These are phyloP conservation scores for Papilio machaon DNA, from an alignment of 1,140 invertebrate genomes.

Conservation along the genomic window DNA sequence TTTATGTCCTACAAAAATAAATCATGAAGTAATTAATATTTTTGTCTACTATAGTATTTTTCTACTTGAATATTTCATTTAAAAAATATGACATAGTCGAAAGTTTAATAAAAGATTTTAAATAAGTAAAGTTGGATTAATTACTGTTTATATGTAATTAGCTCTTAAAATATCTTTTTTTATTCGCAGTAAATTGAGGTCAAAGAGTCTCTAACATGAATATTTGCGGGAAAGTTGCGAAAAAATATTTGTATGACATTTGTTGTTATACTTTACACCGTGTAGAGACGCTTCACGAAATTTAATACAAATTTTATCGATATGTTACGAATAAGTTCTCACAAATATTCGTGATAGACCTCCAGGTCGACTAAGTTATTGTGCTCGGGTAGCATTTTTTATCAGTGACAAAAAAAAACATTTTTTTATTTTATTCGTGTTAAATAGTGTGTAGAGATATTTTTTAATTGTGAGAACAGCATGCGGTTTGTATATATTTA, in stretches of 20 bases:
- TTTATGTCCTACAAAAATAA: background rate
- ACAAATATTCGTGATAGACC: no score
- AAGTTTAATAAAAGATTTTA: background rate
- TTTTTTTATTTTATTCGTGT: constrained; percentile 12
- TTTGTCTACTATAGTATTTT: background rate
- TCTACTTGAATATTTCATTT: background rate
- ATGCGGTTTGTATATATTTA: constrained; percentile 16
- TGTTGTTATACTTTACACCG: no score
- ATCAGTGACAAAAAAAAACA: background rate
- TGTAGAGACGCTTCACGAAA: no score
- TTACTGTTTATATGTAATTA: background rate
- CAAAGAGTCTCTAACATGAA: no score
- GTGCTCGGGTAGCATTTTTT: background rate
- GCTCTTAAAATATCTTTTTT: background rate
- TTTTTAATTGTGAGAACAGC: constrained; percentile 20
- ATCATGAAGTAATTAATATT: background rate
- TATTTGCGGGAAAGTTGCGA: no score
- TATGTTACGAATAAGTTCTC: no score
- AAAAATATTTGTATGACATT: no score
- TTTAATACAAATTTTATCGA: no score
- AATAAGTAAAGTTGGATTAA: no score
- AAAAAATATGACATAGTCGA: background rate
- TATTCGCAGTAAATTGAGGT: background rate
- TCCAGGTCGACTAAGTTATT: background rate
- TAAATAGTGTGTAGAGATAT: constrained; percentile 29